Conservation (phyloP, 2,888 invertebrate genomes). For the Ectobius pallidus region DNA sequence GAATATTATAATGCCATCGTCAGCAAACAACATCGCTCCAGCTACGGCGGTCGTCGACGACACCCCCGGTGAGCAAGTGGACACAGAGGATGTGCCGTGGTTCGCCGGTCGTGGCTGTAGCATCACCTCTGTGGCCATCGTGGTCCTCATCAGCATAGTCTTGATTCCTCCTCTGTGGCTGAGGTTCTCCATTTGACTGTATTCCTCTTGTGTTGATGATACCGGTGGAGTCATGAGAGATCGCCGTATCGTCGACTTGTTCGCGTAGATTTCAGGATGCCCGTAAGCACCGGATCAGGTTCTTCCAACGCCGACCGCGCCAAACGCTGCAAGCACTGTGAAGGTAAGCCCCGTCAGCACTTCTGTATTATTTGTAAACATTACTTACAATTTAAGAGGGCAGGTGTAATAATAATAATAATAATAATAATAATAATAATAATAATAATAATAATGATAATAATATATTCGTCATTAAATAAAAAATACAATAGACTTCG, state of each 20-base stretch:
- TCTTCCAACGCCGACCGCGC: constrained; percentile 67
- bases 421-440: background rate
- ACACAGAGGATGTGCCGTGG: background rate
- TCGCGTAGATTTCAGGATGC: constrained; percentile 56
- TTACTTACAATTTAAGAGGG: too few species aligned
- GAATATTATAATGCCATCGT: too few species aligned
- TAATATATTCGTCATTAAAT: background rate
- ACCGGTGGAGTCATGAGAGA: constrained; percentile 1
- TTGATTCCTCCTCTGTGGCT: constrained; percentile 20
- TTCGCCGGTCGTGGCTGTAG: background rate
- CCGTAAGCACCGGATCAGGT: constrained; percentile 62
- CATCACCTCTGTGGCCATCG: background rate
- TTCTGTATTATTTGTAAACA: too few species aligned
- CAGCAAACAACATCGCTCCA: background rate
- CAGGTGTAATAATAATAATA: background rate
- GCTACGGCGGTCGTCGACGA: constrained; percentile 1
- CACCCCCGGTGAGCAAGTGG: constrained; percentile 5
- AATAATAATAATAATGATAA: constrained; percentile 14
- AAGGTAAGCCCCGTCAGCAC: constrained; percentile 74
- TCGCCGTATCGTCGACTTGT: constrained; percentile 7
- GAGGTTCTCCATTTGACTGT: background rate
- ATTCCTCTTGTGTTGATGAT: background rate
- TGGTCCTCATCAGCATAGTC: constrained; percentile 4
- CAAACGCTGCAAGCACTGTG: constrained; percentile 92
- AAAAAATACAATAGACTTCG: too few species aligned